Percentiles rank a stretch among this genome's conserved stretches.
These are phyloP conservation scores for Leptonema lineaticorne DNA, from an alignment of 1,140 invertebrate genomes.

Conservation along the genomic window DNA sequence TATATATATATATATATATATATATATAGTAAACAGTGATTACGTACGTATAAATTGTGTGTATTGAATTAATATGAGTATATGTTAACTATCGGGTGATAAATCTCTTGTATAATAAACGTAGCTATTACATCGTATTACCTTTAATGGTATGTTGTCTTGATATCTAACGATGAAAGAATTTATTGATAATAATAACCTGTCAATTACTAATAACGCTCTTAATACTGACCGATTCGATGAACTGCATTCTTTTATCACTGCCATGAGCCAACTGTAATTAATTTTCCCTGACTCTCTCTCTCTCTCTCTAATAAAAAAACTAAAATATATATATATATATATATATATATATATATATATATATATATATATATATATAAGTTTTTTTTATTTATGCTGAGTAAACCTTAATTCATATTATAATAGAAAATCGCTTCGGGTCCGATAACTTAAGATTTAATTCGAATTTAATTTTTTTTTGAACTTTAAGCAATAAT, in stretches of 20 bases:
- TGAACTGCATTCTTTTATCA: slow-evolving; percentile 7
- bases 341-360: too few species aligned
- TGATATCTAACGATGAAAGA: neutral
- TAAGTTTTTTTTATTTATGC: too few species aligned
- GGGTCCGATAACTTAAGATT: neutral
- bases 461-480: slow-evolving; percentile 21
- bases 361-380: too few species aligned
- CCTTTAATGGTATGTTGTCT: slow-evolving; percentile 5
- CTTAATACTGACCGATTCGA: slow-evolving; percentile 8
- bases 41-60: neutral
- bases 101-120: slow-evolving; percentile 8
- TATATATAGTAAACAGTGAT: neutral
- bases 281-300: slow-evolving; percentile 1
- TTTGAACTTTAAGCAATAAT: neutral
- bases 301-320: too few species aligned
- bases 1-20: neutral
- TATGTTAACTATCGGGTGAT: neutral
- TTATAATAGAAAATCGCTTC: neutral
- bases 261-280: neutral
- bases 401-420: neutral
- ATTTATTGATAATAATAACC: slow-evolving; percentile 9
- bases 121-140: slow-evolving; percentile 12
- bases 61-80: neutral
- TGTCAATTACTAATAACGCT: slow-evolving; percentile 13
- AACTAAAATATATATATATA: too few species aligned